Evolutionary conservation across 2,888 invertebrate species (phyloP), one percentile per base, ranked within the genome.

Genomic region (Brachyptera putata): DNA sequence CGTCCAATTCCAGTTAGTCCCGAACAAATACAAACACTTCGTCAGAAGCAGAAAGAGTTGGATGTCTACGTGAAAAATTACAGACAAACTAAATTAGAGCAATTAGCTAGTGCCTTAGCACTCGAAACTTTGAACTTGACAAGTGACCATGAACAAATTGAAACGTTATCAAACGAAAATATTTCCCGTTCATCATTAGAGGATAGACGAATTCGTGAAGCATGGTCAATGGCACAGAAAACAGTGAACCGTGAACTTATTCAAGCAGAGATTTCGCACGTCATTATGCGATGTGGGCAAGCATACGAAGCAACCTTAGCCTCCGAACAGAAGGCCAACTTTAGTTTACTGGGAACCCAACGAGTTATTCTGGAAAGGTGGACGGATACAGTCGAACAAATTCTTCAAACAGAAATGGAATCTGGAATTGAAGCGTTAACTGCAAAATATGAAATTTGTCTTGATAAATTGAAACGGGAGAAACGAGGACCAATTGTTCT

Each of bases 231-330:
- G 61, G 89, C 91, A 1, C 84, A 87, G 57, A 87, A 89, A 69
- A 83, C 85, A 1, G 84, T 89, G 1, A 87, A 86, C 68, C 82
- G 84, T 1, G 88, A 88, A 72, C 76, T 90, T 25, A 86, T 89
- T 25, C 87, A 87, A 69, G 85, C 87, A 0, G 89, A 89, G 75
- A 86, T 89, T 63, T 82, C 86, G 16, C 86, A 88, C 61, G 86
- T 89, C 4, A 80, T 89, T 70, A 78, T 80, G 68, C 80, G 85
- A 39, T 87, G 86, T 60, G 86, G 86, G 3, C 84, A 84, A 69
- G 76, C 82, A 3, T 87, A 87, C 71, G 87, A 87, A 68, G 77
- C 76, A 34, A 80, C 80, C 39, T 75, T 84, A n/a, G 79, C 79
- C 43, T 74, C 77, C 11, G 70, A 72, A n/a, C 78, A 78, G 24